phyloP scores from a whole-genome alignment of 1,140 invertebrate species.

The Scaptodrosophila lebanonensis region DNA sequence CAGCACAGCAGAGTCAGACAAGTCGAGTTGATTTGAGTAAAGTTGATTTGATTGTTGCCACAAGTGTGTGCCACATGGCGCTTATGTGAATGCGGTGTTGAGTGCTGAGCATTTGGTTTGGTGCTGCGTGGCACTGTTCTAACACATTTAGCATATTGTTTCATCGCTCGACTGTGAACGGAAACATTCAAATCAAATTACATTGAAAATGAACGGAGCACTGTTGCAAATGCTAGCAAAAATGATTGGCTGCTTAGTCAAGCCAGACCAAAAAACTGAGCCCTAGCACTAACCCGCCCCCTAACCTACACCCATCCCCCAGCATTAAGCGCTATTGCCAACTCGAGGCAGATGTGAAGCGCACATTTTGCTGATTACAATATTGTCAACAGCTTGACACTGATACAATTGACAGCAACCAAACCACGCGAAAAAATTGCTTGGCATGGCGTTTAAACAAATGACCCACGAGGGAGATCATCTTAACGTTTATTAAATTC shows the following conservation, averaged over 20 bases:
- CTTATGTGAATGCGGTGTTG: too few relatives aligned
- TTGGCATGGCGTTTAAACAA: too few relatives aligned
- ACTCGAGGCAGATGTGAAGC: slow-evolving; percentile 1
- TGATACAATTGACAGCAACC: too few relatives aligned
- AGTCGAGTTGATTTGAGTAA: too few relatives aligned
- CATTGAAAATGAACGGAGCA: slow-evolving; percentile 44
- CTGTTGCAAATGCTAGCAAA: slow-evolving; percentile 39
- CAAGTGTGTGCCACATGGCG: too few relatives aligned
- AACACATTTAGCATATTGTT: slow-evolving; percentile 32
- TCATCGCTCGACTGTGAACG: slow-evolving; percentile 12
- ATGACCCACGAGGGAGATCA: too few relatives aligned
- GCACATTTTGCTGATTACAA: slow-evolving; percentile 42
- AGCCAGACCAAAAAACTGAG: background rate
- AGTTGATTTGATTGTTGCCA: too few relatives aligned
- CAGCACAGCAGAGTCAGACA: too few relatives aligned
- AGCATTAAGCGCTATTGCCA: slow-evolving; percentile 14
- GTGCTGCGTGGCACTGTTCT: background rate
- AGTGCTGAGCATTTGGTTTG: too few relatives aligned
- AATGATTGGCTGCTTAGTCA: slow-evolving; percentile 1
- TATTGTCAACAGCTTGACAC: slow-evolving; percentile 37
- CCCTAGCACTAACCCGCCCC: background rate
- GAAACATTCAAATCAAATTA: slow-evolving; percentile 51
- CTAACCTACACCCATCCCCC: background rate
- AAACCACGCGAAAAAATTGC: too few relatives aligned
- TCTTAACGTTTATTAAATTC: too few relatives aligned